Conservation (phyloP, 2,113 vertebrate genomes). For the Sprattus sprattus region DNA sequence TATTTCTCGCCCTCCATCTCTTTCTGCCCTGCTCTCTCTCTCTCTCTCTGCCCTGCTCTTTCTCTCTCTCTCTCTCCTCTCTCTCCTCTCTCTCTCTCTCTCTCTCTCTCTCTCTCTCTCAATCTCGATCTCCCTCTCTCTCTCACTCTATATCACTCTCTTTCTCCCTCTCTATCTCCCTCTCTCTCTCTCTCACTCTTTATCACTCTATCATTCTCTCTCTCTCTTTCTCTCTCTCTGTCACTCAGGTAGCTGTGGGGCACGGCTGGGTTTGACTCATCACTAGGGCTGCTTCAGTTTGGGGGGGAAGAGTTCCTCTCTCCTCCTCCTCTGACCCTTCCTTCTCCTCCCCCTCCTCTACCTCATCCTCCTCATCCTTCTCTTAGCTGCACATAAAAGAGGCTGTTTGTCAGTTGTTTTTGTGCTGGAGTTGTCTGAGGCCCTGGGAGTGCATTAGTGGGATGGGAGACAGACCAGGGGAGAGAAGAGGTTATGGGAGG, state of each 20-base stretch:
- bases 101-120: not conserved
- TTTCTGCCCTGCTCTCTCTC: not conserved
- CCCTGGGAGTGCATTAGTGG: too few relatives aligned
- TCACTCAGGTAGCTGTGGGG: not conserved
- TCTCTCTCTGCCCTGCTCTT: not conserved
- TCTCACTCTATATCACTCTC: too few relatives aligned
- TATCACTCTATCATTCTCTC: not conserved
- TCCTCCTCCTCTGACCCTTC: too few relatives aligned
- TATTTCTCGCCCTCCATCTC: not conserved
- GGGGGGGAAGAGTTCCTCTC: too few relatives aligned
- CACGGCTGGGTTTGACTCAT: not conserved
- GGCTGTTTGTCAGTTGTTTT: too few relatives aligned
- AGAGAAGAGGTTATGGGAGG: too few relatives aligned
- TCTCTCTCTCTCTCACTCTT: not conserved
- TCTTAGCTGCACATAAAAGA: too few relatives aligned
- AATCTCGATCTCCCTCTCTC: not conserved
- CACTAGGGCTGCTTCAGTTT: too few relatives aligned
- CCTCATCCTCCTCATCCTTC: too few relatives aligned
- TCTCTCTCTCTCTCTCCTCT: slow-evolving; percentile 15
- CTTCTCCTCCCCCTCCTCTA: too few relatives aligned
- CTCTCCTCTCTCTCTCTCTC: not conserved
- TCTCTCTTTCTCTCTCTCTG: not conserved
- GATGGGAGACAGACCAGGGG: too few relatives aligned
- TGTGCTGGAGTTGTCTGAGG: too few relatives aligned
- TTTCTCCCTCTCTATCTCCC: not conserved